These are phyloP conservation scores for Andrena minutula DNA, from an alignment of 2,888 invertebrate genomes.

Conservation along the genomic window DNA sequence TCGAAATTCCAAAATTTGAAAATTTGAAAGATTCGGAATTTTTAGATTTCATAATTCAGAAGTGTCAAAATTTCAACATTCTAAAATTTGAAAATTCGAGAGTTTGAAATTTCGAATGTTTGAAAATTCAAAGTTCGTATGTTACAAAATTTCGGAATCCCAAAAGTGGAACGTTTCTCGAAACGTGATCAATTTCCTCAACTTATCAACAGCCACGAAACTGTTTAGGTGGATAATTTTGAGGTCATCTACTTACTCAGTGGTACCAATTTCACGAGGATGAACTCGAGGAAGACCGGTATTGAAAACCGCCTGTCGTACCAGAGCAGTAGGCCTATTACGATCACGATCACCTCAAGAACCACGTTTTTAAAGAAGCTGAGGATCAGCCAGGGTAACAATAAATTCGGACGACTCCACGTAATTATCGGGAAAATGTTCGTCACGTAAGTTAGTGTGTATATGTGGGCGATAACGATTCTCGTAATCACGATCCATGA, in stretches of 20 bases:
- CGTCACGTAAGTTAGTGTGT: conserved; percentile 71
- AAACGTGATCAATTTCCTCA: too few relatives aligned
- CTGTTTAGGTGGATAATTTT: not conserved
- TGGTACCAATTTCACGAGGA: conserved; percentile 72
- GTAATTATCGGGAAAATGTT: conserved; percentile 81
- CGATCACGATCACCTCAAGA: conserved; percentile 74
- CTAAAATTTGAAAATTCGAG: too few relatives aligned
- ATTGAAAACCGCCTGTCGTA: conserved; percentile 65
- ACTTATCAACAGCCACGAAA: too few relatives aligned
- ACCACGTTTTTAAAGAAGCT: conserved; percentile 77
- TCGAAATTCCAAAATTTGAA: too few relatives aligned
- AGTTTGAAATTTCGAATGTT: too few relatives aligned
- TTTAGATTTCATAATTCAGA: too few relatives aligned
- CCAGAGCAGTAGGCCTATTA: conserved; percentile 71
- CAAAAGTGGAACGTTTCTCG: too few relatives aligned
- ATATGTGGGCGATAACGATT: conserved; percentile 74
- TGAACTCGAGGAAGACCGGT: conserved; percentile 71
- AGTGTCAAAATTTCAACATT: too few relatives aligned
- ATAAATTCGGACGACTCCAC: conserved; percentile 73
- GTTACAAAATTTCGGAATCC: too few relatives aligned
- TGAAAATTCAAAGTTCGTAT: too few relatives aligned
- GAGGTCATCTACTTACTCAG: conserved; percentile 65
- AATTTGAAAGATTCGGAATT: too few relatives aligned
- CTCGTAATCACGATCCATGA: conserved; percentile 75
- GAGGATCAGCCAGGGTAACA: conserved; percentile 80